phyloP scores from a whole-genome alignment of 2,797 vertebrate species.

The Apodemus agrarius region DNA sequence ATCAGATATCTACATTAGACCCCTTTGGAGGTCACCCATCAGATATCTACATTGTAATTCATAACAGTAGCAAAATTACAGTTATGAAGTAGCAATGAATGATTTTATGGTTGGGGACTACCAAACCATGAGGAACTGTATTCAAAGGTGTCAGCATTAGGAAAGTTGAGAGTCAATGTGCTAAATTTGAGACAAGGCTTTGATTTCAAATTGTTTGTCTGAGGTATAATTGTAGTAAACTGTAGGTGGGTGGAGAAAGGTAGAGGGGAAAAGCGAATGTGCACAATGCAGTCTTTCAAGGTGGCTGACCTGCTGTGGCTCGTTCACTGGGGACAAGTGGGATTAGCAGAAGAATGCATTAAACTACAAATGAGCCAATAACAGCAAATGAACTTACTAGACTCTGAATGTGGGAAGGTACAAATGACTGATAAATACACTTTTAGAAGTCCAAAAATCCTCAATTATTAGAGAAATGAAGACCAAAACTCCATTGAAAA shows the following conservation, averaged over 20 bases:
- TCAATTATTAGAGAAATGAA: background rate
- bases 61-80: background rate
- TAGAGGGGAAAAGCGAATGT: background rate
- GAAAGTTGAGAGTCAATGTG: background rate
- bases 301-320: background rate
- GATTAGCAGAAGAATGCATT: background rate
- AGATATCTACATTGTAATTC: background rate
- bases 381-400: background rate
- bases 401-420: background rate
- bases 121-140: background rate
- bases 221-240: background rate
- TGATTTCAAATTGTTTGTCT: background rate
- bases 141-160: background rate
- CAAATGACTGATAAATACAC: background rate
- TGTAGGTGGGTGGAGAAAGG: background rate
- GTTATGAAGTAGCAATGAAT: background rate
- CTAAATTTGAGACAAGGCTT: background rate
- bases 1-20: background rate
- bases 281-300: background rate
- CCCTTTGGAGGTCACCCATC: background rate
- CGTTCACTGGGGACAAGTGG: background rate
- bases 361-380: background rate
- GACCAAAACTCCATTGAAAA: background rate
- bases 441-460: background rate
- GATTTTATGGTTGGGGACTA: background rate